Conservation (phyloP, 1,140 invertebrate genomes). For the Drosophila lacertosa region DNA sequence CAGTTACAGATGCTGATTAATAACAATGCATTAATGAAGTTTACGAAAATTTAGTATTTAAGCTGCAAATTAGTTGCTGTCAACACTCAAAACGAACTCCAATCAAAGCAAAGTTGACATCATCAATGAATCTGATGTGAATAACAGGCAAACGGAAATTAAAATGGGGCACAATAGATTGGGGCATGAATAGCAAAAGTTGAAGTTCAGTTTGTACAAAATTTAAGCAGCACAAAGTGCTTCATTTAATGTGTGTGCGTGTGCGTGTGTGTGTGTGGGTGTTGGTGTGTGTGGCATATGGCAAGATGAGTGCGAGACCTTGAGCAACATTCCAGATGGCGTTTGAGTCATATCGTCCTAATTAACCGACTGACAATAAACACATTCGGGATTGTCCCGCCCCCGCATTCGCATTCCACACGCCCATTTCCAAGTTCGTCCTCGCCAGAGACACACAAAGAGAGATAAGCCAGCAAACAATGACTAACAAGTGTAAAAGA, state of each 20-base stretch:
- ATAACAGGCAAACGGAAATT: constrained; percentile 33
- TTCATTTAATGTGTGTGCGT: constrained; percentile 7
- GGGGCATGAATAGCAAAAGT: no score
- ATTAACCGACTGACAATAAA: constrained; percentile 67
- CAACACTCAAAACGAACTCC: no score
- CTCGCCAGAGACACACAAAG: constrained; percentile 24
- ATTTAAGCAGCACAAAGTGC: background rate
- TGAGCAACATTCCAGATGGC: constrained; percentile 41
- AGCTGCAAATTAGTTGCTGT: background rate
- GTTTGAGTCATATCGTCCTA: constrained; percentile 67
- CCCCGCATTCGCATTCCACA: background rate
- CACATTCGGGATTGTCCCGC: constrained; percentile 33
- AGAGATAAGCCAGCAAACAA: constrained; percentile 44
- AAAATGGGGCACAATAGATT: constrained; percentile 46
- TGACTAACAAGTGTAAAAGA: constrained; percentile 61
- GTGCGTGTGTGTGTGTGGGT: no score
- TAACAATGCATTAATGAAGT: constrained; percentile 37
- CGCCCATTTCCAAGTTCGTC: background rate
- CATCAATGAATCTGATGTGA: constrained; percentile 23
- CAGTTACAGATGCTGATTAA: constrained; percentile 26
- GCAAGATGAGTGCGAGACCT: constrained; percentile 7
- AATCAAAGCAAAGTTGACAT: constrained; percentile 40
- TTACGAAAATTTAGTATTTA: constrained; percentile 1
- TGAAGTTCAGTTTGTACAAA: background rate
- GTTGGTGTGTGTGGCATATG: background rate